Conservation (phyloP, 2,113 vertebrate species). For the Podiceps cristatus region DNA sequence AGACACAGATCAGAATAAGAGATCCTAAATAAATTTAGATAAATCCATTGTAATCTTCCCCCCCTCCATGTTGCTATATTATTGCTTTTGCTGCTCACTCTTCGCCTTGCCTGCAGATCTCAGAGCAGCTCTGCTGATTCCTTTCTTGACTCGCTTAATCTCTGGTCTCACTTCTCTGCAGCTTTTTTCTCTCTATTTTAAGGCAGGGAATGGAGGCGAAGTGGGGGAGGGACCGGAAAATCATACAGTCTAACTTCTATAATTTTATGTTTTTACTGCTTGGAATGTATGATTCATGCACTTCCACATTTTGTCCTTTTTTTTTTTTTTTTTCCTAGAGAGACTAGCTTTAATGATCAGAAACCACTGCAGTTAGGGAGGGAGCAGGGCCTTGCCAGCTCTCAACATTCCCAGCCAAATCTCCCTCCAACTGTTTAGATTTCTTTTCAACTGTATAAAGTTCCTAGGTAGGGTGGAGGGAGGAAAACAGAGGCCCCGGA, state of each 20-base stretch:
- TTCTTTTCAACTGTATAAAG: not conserved
- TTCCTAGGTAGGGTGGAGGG: not conserved
- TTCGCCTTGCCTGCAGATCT: not conserved
- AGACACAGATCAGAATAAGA: not conserved
- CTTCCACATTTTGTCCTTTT: conserved; percentile 36
- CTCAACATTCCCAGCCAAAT: not conserved
- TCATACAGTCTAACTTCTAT: conserved; percentile 2
- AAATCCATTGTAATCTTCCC: not conserved
- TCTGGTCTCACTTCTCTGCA: not conserved
- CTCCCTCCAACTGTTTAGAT: not conserved
- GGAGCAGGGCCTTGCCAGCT: not conserved
- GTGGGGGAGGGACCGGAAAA: conserved; percentile 26
- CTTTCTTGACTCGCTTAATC: conserved; percentile 11
- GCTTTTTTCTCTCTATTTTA: conserved; percentile 39
- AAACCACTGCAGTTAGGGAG: not conserved
- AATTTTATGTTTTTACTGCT: conserved; percentile 52
- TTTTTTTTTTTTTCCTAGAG: conserved; percentile 14
- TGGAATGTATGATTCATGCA: conserved; percentile 53
- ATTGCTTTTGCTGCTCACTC: not conserved
- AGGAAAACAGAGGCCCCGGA: not conserved
- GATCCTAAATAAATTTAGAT: not conserved
- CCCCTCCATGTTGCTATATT: not conserved
- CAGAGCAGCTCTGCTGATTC: not conserved
- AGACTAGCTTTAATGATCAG: not conserved
- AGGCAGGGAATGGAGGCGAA: not conserved